Percentiles rank a stretch among this genome's conserved stretches.
phyloP scores from a whole-genome alignment of 2,113 vertebrate species.

The Phalacrocorax aristotelis region DNA sequence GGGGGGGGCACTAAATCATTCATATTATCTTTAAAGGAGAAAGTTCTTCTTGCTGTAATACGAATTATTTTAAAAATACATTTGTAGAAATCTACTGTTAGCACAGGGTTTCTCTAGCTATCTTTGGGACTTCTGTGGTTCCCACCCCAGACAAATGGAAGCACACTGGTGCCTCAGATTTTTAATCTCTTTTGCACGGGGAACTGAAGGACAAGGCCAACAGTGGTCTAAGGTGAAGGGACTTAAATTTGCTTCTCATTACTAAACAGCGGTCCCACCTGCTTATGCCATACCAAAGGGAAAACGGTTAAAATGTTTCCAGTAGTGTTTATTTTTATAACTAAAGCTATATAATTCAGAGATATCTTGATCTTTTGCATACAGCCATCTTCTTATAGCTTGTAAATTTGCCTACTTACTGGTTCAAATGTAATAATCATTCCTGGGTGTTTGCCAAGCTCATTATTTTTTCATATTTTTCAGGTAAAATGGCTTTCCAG shows the following conservation, averaged over 20 bases:
- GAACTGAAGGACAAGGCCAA: neutral
- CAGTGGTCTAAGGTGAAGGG: neutral
- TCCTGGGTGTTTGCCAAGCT: neutral
- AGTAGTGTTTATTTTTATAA: neutral
- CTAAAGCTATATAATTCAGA: neutral
- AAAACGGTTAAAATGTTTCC: neutral
- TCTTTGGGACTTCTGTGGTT: neutral
- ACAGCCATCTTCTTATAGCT: neutral
- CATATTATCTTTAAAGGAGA: conserved; percentile 6
- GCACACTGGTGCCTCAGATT: neutral
- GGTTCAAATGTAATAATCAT: neutral
- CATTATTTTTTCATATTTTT: neutral
- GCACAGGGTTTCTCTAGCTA: neutral
- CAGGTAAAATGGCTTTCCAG: neutral
- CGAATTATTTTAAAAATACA: neutral
- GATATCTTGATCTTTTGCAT: neutral
- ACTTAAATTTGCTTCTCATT: neutral
- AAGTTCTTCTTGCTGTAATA: neutral
- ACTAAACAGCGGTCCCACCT: neutral
- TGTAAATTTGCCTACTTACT: neutral
- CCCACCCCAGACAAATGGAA: neutral
- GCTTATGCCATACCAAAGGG: accelerated
- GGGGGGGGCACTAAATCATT: neutral
- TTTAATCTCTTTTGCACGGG: neutral
- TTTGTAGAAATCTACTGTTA: neutral